Base-by-base conservation (phyloP, 1,140 invertebrate species). In the Drosophila orena region DNA sequence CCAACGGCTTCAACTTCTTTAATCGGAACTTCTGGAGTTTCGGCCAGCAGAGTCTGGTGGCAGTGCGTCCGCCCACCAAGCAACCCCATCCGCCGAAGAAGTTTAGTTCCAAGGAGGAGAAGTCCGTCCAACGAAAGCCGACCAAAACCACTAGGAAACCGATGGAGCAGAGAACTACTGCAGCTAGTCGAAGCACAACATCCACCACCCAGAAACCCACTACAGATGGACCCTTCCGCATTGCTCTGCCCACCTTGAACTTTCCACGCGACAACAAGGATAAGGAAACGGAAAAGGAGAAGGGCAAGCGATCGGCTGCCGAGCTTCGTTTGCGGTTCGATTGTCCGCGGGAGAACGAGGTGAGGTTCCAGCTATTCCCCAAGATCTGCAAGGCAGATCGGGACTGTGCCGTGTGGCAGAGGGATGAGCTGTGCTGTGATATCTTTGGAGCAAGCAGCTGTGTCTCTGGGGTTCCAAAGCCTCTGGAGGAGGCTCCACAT, bases 391-490 rank as follows among this genome's bases (percentile, higher is more conserved):
- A 94, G 58, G 93, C 91, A 34, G 94, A 93, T 79, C 85, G 93
- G 7, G 94, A 94, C 54, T 94, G 94, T 59, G 92, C 92, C 20
- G 79, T 90, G 1, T 94, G 92, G 86, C 93, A 93, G 58, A 92
- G 94, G 3, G 88, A 93, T 12, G 93, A 93, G 57, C 90, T 94
- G 47, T 94, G 94, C 85, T 94, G 94, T 74, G 93, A 93, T 49
- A 92, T 92, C 24, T 92, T 92, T 37, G 91, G 91, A 11, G 61
- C 89, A 44, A 93, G 93, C 60, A 93, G 93, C 74, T 95, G 94
- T 76, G 93, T 94, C n/a, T 93, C 94, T 52, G 94, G 94, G 6
- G 91, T 94, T 27, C 90, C 93, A 8, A 93, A 94, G 60, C 94
- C 94, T 1, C 74, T 93, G 38, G 78, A 92, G 37, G 93, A 94